Evolutionary conservation across 2,113 vertebrate species (phyloP).

Genomic region (Trematomus loennbergii): DNA sequence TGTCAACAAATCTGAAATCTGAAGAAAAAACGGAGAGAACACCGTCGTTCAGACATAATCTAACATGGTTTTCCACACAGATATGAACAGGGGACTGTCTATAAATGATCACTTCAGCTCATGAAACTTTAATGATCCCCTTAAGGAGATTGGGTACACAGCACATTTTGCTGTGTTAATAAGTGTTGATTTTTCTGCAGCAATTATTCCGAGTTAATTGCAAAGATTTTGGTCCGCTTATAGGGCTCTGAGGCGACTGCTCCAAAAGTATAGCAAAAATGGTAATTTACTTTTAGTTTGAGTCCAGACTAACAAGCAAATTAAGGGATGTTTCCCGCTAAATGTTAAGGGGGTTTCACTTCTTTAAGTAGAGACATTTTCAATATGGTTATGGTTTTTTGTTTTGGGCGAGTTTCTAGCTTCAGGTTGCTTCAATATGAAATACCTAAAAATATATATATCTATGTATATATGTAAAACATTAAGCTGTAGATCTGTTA

Average conservation of each 20-base stretch:
- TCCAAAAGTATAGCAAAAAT: conserved; percentile 12
- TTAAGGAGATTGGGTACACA: conserved; percentile 5
- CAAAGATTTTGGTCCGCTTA: conserved; percentile 25
- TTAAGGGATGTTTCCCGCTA: too few species aligned
- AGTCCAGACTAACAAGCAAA: background rate
- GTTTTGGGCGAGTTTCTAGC: too few species aligned
- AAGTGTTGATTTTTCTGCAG: conserved; percentile 46
- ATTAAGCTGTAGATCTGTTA: background rate
- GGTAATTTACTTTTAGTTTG: background rate
- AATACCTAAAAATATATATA: background rate
- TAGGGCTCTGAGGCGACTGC: conserved; percentile 8
- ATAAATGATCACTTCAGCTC: background rate
- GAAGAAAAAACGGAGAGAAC: too few species aligned
- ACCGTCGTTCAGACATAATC: background rate
- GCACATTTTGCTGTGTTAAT: conserved; percentile 34
- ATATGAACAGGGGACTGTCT: background rate
- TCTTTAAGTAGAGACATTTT: background rate
- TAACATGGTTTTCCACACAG: background rate
- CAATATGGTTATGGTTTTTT: background rate
- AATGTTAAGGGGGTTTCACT: background rate
- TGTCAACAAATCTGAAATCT: too few species aligned
- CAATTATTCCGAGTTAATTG: conserved; percentile 43
- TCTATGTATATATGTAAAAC: too few species aligned
- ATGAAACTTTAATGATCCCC: conserved; percentile 35
- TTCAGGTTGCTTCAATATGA: background rate